These are phyloP conservation scores for Candoia aspera DNA, from an alignment of 2,113 vertebrate species.

Conservation along the genomic window DNA sequence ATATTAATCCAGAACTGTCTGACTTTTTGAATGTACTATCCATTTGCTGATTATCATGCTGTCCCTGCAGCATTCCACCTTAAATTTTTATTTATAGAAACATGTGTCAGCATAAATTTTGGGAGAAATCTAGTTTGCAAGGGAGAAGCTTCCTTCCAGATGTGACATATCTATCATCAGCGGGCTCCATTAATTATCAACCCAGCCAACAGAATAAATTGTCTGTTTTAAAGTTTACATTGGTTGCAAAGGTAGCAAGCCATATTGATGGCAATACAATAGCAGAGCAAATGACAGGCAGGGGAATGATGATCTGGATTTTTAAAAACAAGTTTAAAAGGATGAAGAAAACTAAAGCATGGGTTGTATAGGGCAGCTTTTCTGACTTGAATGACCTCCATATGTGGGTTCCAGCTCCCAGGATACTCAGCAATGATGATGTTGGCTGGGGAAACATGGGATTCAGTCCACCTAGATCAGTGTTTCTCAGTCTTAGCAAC, in stretches of 20 bases:
- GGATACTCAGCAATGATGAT: neutral
- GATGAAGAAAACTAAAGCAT: neutral
- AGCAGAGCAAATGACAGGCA: constrained; percentile 10
- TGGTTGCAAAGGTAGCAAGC: constrained; percentile 33
- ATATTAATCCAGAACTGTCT: constrained; percentile 58
- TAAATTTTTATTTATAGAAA: constrained; percentile 60
- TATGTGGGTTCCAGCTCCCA: neutral
- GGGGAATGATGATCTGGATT: neutral
- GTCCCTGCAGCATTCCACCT: constrained; percentile 52
- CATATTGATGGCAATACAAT: neutral
- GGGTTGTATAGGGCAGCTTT: neutral
- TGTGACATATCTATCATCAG: constrained; percentile 44
- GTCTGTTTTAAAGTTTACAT: constrained; percentile 65
- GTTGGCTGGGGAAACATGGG: neutral
- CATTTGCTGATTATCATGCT: constrained; percentile 65
- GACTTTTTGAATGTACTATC: constrained; percentile 57
- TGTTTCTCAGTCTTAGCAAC: neutral
- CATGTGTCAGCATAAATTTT: constrained; percentile 54
- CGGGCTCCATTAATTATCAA: constrained; percentile 42
- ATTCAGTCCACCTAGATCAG: neutral
- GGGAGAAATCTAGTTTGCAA: constrained; percentile 55
- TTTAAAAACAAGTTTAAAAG: neutral
- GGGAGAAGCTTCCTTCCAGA: constrained; percentile 45
- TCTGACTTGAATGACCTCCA: neutral
- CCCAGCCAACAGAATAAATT: constrained; percentile 28